Base-by-base conservation (phyloP, 2,113 vertebrate genomes). In the Nycticryphes semicollaris region DNA sequence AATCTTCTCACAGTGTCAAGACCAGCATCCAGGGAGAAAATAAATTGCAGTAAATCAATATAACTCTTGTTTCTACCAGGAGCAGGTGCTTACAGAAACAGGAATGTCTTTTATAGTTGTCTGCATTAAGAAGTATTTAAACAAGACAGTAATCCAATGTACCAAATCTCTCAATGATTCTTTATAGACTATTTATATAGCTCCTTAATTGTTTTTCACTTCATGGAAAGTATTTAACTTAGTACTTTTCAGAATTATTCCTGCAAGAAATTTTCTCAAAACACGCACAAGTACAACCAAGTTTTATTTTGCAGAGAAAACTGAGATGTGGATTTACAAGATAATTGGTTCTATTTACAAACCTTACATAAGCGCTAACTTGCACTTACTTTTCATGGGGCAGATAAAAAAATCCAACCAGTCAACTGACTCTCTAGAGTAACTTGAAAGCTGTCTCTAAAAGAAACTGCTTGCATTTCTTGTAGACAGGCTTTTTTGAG, bases 41-140 rank as follows among this genome's bases (percentile, higher is more conserved):
- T 97, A 98, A 98, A 98, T 97, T 97, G 94, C 93, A 94, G 95
- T 84, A 97, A 98, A 98, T 98, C 98, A 97, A 98, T 98, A 97
- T 82, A 96, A 95, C 75, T 70, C 96, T 97, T 98, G 98, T 98
- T 98, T 97, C 86, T 96, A 96, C 95, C 78, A 97, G 59, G 54
- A 98, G 87, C 89, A 96, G 97, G 94, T 97, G 88, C 97, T 98
- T 25, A 48, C 77, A 89, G 68, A 97, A 96, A 97, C 68, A 96
- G 53, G 81, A 94, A 96, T 97, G 85, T 90, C 87, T 95, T 98
- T 98, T 97, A 96, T 96, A 94, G 94, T 90, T 93, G 69, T 94
- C 92, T 97, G 93, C 84, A 95, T 97, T 94, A 95, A 97, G 94
- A 94, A 97, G 85, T 95, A 96, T 97, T 97, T 98, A 97, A 98